phyloP scores from a whole-genome alignment of 1,140 invertebrate genomes.

The Phortica variegata region DNA sequence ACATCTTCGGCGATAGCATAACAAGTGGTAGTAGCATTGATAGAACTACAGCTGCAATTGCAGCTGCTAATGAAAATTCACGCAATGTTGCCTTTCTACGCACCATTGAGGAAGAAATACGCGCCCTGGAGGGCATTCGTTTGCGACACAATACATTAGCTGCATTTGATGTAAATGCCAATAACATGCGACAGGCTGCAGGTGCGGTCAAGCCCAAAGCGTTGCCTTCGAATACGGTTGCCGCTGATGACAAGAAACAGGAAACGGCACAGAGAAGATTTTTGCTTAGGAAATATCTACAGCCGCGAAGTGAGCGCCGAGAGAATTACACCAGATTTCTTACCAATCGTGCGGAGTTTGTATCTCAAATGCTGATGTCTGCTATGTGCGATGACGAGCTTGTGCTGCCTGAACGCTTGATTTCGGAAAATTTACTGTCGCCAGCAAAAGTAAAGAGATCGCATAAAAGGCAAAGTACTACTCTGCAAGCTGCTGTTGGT shows the following conservation, averaged over 20 bases:
- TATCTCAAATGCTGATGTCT: slow-evolving; percentile 31
- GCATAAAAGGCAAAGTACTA: background rate
- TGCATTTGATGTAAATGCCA: background rate
- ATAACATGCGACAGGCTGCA: background rate
- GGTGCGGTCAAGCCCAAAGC: slow-evolving; percentile 3
- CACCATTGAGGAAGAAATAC: too few relatives aligned
- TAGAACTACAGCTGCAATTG: too few relatives aligned
- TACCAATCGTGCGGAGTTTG: slow-evolving; percentile 31
- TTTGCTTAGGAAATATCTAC: slow-evolving; percentile 30
- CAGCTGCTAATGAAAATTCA: too few relatives aligned
- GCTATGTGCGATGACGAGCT: slow-evolving; percentile 32
- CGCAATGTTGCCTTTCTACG: too few relatives aligned
- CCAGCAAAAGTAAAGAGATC: too few relatives aligned
- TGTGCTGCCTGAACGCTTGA: background rate
- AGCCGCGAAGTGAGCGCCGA: background rate
- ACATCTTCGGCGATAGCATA: too few relatives aligned
- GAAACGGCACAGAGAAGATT: slow-evolving; percentile 24
- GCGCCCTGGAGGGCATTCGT: too few relatives aligned
- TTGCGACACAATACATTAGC: background rate
- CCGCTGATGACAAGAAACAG: slow-evolving; percentile 2
- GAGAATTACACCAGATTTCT: slow-evolving; percentile 21
- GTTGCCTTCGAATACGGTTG: background rate
- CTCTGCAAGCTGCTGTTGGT: background rate
- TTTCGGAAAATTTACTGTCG: too few relatives aligned
- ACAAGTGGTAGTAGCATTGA: too few relatives aligned